Base-by-base conservation (phyloP, 2,888 invertebrate species). In the Muschampia plurimacula region DNA sequence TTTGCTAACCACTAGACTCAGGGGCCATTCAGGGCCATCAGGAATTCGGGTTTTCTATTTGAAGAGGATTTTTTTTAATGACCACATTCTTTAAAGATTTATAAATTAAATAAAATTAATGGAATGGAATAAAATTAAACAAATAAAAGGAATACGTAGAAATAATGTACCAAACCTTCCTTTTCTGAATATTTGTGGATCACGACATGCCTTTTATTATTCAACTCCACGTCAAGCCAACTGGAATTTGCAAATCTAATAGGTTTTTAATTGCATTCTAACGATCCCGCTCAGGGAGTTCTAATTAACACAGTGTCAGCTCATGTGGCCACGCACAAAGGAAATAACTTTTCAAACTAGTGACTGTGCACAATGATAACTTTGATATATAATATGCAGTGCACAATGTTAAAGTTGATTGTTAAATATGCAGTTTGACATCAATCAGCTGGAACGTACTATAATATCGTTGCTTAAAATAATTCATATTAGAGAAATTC, bases 201-300 rank as follows among this genome's bases (percentile, higher is more conserved):
- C 62, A 60, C 39, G 36, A n/a, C 12, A 41, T 36, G 15, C 32
- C 46, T 62, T 22, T 49, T 62, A 52, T 52, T 69, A 49, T 68
- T 49, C 49, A 41, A 69, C 22, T 64, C 64, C 44, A 41, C 39
- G 28, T 69, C 63, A 41, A 10, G 52, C 69, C 32, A 22, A 55
- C 22, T 55, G 44, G 46, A 65, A 36, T 71, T 60, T 67, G 72
- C 72, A 67, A 77, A 75, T 77, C 75, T 78, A 78, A 79, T 78
- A 77, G 73, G 75, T 77, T 78, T 80, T 76, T 77, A 78, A 79
- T 79, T 75, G 75, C 75, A 75, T 74, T 75, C 75, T 76, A 77
- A 77, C 77, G 77, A 77, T 74, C 74, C 67, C 68, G 72, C 73
- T 76, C 69, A 72, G 73, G 73, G 72, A 74, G 76, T 70, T 68